A percentile compares a stretch with the other conserved stretches of the same genome.
Evolutionary conservation across 2,888 invertebrate species (phyloP).

Genomic region (Zonitis immaculata): DNA sequence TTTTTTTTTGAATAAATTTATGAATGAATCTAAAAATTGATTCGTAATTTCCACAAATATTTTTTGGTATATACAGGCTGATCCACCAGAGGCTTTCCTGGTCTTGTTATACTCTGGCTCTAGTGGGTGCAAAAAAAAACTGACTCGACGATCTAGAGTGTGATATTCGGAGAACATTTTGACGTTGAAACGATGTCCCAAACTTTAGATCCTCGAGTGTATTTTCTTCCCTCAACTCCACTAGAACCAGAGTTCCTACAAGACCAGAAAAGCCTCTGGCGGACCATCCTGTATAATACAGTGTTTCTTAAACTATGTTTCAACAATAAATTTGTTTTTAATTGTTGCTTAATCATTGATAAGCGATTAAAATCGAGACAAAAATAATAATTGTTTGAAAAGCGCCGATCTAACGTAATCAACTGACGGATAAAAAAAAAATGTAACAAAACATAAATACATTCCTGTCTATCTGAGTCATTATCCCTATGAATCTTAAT

Average conservation of each 20-base stretch:
- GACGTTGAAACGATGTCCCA: no score
- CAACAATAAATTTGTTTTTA: neutral
- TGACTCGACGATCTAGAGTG: no score
- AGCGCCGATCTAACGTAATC: neutral
- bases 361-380: neutral
- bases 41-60: neutral
- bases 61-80: no score
- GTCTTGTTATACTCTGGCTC: neutral
- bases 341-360: neutral
- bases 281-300: no score
- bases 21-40: constrained; percentile 15
- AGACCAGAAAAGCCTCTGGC: no score
- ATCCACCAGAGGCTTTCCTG: no score
- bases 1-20: constrained; percentile 10
- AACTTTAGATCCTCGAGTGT: no score
- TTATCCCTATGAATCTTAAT: neutral
- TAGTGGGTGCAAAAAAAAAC: no score
- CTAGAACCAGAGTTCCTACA: no score
- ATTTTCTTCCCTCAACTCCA: no score
- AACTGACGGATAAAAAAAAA: neutral
- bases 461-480: neutral
- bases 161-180: no score
- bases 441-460: neutral
- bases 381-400: neutral
- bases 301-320: no score